Base-by-base conservation (phyloP, 1,140 invertebrate genomes). In the Drosophila ohnishii region DNA sequence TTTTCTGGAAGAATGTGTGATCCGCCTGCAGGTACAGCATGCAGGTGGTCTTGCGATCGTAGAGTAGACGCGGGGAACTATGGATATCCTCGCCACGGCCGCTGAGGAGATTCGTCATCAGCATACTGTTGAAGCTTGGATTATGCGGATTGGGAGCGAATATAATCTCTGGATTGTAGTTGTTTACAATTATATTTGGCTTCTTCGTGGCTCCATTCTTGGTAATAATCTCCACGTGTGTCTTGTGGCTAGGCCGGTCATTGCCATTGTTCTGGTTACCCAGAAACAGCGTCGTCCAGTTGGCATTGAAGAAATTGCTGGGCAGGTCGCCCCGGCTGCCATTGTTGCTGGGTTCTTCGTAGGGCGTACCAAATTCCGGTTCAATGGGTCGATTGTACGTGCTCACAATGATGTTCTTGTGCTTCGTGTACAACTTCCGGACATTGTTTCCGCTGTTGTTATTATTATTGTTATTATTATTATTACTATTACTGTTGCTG, bases 11-110 rank as follows among this genome's bases (percentile, higher is more conserved):
- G 92, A 98, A 98, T 90, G 98, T 95, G 93, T 98, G 97, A 93
- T 98, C 97, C 3, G 97, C 97, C 93, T 98, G 97, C 72, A 98
- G 93, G 92, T 98, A 99, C 14, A 99, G 92, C 95, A 98, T 97
- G 90, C 97, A 98, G 0, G 95, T 96, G 2, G 95, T 96, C 90
- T 96, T 96, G 32, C 93, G 92, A 80, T 92, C 91, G 58, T 92
- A 92, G 16, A 90, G 64, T 32, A 90, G 90, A 93, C 95, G 79
- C 0, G 83, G 82, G 0, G 79, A 75, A 40, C 74, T 89, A 16
- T 79, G 71, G 10, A 76, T 76, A 30, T 89, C 76, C n/a, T 82
- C 74, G 34, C 80, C 78, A 3, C 16, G 96, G 93, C 77, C 96
- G 92, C 91, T 96, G 94, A 91, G 94, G 94, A 59, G 95, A 93